These are phyloP conservation scores for Molanna angustata DNA, from an alignment of 2,888 invertebrate species.

Conservation along the genomic window DNA sequence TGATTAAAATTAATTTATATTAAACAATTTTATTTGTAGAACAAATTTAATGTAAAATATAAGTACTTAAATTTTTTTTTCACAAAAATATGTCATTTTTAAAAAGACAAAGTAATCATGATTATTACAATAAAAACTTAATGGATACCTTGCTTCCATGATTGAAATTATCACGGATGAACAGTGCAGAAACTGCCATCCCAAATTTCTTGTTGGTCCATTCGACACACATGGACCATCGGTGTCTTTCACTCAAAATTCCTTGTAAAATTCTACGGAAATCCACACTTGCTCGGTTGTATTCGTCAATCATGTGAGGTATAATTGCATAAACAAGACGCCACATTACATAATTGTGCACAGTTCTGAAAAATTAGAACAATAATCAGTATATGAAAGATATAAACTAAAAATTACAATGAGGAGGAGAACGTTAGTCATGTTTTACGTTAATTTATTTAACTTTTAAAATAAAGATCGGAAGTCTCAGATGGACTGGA, in stretches of 20 bases:
- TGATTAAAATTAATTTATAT: no score
- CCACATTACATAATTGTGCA: constrained; percentile 79
- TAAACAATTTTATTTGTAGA: no score
- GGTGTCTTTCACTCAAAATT: constrained; percentile 67
- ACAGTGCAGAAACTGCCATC: constrained; percentile 83
- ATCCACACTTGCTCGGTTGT: constrained; percentile 65
- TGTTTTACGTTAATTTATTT: no score
- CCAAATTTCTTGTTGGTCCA: constrained; percentile 86
- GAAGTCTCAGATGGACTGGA: no score
- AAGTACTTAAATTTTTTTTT: no score
- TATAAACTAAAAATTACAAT: no score
- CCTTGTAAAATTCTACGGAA: constrained; percentile 73
- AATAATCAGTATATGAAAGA: no score
- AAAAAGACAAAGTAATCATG: no score
- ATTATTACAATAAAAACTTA: neutral
- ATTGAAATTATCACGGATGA: constrained; percentile 81
- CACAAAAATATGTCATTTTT: no score
- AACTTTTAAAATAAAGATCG: no score
- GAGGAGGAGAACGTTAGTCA: no score
- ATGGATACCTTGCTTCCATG: constrained; percentile 70
- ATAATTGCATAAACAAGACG: constrained; percentile 53
- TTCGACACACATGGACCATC: constrained; percentile 77
- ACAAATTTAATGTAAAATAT: no score
- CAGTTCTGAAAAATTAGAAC: constrained; percentile 44
- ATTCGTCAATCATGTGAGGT: constrained; percentile 73